Conservation (phyloP, 2,888 invertebrate genomes). For the Apotomis turbidana region DNA sequence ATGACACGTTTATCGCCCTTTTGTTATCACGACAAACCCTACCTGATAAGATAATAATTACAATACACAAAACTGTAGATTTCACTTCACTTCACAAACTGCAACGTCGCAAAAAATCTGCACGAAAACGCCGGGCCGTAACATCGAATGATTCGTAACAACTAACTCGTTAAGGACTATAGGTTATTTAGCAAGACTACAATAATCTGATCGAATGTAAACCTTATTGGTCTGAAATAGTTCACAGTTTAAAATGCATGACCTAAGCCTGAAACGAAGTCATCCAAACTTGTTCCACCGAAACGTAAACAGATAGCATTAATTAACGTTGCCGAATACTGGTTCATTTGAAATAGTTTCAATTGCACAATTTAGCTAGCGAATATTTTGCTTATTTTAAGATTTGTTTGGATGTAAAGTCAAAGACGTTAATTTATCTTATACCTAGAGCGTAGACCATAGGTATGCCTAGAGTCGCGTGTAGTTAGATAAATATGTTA, state of each 20-base stretch:
- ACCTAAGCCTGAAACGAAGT: constrained; percentile 61
- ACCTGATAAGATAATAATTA: constrained; percentile 39
- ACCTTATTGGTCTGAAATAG: constrained; percentile 54
- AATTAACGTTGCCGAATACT: constrained; percentile 64
- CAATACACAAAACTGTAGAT: constrained; percentile 17
- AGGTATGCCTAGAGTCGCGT: too few species aligned
- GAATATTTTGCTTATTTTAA: not conserved
- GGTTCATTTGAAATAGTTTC: constrained; percentile 47
- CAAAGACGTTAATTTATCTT: too few species aligned
- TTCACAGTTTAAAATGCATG: constrained; percentile 52
- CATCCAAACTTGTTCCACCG: constrained; percentile 68
- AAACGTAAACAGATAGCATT: constrained; percentile 64
- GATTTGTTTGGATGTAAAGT: too few species aligned
- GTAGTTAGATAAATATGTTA: too few species aligned
- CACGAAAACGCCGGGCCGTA: constrained; percentile 25
- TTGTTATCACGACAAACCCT: constrained; percentile 8
- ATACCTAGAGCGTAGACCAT: too few species aligned
- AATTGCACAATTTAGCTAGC: constrained; percentile 20
- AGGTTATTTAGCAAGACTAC: constrained; percentile 60
- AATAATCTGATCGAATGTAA: constrained; percentile 54
- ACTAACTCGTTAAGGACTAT: constrained; percentile 67
- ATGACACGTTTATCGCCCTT: constrained; percentile 13
- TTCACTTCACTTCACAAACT: constrained; percentile 42
- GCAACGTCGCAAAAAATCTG: constrained; percentile 32
- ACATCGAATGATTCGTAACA: constrained; percentile 55